Conservation (phyloP, 2,888 invertebrate species). For the Synergus gifuensis region DNA sequence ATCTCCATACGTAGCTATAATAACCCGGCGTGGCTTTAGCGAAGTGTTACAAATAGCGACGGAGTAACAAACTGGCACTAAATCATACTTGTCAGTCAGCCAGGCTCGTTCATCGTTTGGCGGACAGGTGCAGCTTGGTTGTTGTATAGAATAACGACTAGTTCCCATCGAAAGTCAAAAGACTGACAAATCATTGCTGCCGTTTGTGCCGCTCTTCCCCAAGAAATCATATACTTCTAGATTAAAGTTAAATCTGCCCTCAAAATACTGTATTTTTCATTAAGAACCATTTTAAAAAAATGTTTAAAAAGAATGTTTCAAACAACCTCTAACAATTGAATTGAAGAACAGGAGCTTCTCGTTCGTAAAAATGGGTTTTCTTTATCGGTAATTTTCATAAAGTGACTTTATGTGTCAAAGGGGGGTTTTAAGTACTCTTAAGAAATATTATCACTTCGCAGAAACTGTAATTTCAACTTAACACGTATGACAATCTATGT, state of each 20-base stretch:
- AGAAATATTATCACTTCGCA: background rate
- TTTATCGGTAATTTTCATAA: background rate
- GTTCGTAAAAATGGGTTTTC: background rate
- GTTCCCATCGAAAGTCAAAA: conserved; percentile 43
- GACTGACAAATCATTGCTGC: conserved; percentile 52
- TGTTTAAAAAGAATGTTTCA: background rate
- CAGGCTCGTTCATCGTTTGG: conserved; percentile 60
- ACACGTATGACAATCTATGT: background rate
- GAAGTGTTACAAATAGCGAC: conserved; percentile 63
- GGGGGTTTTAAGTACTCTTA: background rate
- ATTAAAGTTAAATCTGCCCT: background rate
- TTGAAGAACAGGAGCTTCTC: background rate
- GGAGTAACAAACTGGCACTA: conserved; percentile 70
- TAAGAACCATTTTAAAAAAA: background rate
- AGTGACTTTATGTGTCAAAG: background rate
- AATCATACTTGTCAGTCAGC: conserved; percentile 69
- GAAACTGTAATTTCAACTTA: background rate
- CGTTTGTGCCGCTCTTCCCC: conserved; percentile 31
- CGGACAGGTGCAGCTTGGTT: conserved; percentile 53
- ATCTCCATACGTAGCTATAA: conserved; percentile 58
- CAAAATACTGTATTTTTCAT: background rate
- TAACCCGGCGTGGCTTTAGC: conserved; percentile 53
- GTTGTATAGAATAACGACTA: conserved; percentile 42
- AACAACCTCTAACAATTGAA: background rate
- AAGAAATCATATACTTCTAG: conserved; percentile 5